These are phyloP conservation scores for Naja naja DNA, from an alignment of 2,113 vertebrate genomes.

Conservation along the genomic window DNA sequence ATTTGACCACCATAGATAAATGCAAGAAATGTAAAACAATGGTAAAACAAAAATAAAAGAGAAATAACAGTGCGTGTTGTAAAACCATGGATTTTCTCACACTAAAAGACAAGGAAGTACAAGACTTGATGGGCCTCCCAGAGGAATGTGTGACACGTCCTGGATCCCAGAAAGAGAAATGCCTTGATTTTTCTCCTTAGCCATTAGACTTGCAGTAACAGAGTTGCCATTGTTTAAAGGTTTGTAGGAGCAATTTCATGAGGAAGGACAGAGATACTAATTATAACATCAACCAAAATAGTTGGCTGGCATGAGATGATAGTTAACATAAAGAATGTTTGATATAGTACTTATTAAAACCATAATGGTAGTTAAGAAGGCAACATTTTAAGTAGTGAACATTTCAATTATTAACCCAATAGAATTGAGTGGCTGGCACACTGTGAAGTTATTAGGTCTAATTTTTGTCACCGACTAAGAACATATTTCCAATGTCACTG, in stretches of 20 bases:
- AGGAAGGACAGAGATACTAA: background rate
- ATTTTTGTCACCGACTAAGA: constrained; percentile 18
- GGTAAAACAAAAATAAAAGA: background rate
- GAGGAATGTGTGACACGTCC: background rate
- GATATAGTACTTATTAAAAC: background rate
- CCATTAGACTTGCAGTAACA: background rate
- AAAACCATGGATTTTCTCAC: background rate
- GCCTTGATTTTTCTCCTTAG: background rate
- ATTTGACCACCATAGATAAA: background rate
- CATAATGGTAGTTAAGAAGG: background rate
- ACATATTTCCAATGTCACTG: background rate
- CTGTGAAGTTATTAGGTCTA: constrained; percentile 3
- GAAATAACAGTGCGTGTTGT: background rate
- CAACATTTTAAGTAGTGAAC: constrained; percentile 4
- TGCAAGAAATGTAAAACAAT: background rate
- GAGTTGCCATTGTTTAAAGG: background rate
- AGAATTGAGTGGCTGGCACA: background rate
- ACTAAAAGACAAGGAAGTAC: background rate
- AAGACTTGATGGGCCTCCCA: background rate
- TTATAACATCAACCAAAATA: background rate
- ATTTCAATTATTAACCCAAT: background rate
- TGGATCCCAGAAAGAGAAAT: background rate
- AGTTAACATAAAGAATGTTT: background rate
- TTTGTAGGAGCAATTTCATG: background rate
- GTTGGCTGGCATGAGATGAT: background rate